phyloP scores from a whole-genome alignment of 2,113 vertebrate species.

The Scomber japonicus region DNA sequence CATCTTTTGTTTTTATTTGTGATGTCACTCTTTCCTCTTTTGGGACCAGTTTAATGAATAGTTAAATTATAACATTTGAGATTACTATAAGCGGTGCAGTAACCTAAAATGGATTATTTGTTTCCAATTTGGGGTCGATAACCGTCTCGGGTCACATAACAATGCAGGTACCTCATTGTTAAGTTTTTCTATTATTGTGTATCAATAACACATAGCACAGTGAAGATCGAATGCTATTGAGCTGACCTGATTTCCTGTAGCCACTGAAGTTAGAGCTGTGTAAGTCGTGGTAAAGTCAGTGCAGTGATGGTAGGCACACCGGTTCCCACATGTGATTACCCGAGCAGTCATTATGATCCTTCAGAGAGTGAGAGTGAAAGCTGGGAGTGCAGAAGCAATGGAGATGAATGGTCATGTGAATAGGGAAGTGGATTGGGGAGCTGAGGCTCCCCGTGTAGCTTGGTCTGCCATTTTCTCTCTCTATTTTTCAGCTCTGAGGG shows the following conservation, averaged over 20 bases:
- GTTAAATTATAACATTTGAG: conserved; percentile 23
- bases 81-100: conserved; percentile 13
- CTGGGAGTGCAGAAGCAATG: conserved; percentile 63
- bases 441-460: conserved; percentile 36
- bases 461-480: conserved; percentile 63
- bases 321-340: conserved; percentile 65
- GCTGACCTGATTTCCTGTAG: conserved; percentile 49
- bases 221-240: conserved; percentile 34
- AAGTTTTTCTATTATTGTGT: conserved; percentile 35
- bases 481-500: conserved; percentile 62
- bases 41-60: background rate
- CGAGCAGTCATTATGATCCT: conserved; percentile 63
- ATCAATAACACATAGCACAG: conserved; percentile 24
- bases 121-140: conserved; percentile 17
- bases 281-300: conserved; percentile 25
- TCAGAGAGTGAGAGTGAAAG: conserved; percentile 64
- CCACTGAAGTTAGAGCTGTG: conserved; percentile 29
- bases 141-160: background rate
- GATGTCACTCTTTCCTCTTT: background rate
- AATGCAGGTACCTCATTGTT: conserved; percentile 40
- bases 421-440: conserved; percentile 70
- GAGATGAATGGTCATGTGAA: conserved; percentile 75
- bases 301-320: conserved; percentile 14
- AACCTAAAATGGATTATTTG: conserved; percentile 36
- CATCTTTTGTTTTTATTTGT: conserved; percentile 34